These are phyloP conservation scores for Nematolebias whitei DNA, from an alignment of 2,113 vertebrate genomes.

Conservation along the genomic window DNA sequence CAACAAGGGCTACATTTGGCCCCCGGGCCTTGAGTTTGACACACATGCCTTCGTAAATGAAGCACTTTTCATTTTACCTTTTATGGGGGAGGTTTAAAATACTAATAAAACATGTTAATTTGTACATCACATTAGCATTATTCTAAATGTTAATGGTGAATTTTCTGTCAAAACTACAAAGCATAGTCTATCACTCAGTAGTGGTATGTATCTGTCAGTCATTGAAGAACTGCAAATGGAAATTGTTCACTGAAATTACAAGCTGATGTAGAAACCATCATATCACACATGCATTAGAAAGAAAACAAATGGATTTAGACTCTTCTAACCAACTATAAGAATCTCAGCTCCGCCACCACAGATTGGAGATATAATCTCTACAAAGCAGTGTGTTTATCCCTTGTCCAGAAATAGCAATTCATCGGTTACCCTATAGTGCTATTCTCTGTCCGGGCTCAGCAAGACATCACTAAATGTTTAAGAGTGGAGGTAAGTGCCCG, in stretches of 20 bases:
- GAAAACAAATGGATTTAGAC: neutral
- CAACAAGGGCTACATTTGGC: too few species aligned
- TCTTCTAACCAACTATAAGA: constrained; percentile 19
- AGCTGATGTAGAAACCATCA: neutral
- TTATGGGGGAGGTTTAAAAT: too few species aligned
- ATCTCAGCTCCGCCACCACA: constrained; percentile 59
- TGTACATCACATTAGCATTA: too few species aligned
- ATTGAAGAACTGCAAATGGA: neutral
- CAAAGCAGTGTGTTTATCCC: constrained; percentile 83
- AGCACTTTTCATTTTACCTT: too few species aligned
- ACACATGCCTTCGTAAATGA: too few species aligned
- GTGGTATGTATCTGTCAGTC: too few species aligned
- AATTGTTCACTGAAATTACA: neutral
- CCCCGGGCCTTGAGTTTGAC: too few species aligned
- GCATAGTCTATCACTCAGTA: too few species aligned
- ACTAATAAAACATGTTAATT: too few species aligned
- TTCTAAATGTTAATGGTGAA: too few species aligned
- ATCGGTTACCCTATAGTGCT: constrained; percentile 87
- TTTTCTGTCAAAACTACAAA: too few species aligned
- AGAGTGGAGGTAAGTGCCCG: constrained; percentile 86
- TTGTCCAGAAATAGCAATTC: constrained; percentile 82
- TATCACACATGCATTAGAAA: too few species aligned
- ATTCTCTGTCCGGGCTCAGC: constrained; percentile 87
- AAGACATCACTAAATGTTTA: constrained; percentile 89
- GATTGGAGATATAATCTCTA: constrained; percentile 70